A percentile compares a stretch with the other conserved stretches of the same genome.
These are phyloP conservation scores for Astatoreochromis straeleni DNA, from an alignment of 2,113 vertebrate species.

Conservation along the genomic window DNA sequence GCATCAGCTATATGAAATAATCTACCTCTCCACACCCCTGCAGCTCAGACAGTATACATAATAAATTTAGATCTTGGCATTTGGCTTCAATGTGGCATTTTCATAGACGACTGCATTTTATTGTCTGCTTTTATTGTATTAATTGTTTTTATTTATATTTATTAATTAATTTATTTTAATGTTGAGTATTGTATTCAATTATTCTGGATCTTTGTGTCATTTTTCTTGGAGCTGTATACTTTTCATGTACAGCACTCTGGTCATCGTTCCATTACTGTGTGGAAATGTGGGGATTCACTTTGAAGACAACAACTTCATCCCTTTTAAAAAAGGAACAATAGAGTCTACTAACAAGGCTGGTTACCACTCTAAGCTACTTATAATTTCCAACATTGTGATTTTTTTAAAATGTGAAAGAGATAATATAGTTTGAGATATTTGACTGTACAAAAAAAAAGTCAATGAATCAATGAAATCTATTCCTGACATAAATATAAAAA, in stretches of 20 bases:
- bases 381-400: not conserved
- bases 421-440: not conserved
- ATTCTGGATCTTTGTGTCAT: not conserved
- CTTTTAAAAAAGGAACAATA: not conserved
- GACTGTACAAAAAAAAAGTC: not conserved
- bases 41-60: not conserved
- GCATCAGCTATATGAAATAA: not conserved
- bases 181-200: not conserved
- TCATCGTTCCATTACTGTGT: not conserved
- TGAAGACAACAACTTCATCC: not conserved
- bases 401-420: not conserved
- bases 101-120: not conserved
- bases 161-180: not conserved
- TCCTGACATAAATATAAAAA: not conserved
- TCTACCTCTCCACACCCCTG: not conserved
- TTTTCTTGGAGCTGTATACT: not conserved
- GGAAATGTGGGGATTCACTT: not conserved
- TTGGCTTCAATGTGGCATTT: not conserved
- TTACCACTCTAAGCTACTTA: not conserved
- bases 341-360: not conserved
- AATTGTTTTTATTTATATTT: not conserved
- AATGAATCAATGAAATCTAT: not conserved
- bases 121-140: not conserved
- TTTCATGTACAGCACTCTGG: not conserved
- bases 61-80: not conserved